A percentile compares a stretch with the other conserved stretches of the same genome.
Conservation (phyloP, 2,797 vertebrate genomes). For the Sebastes dallii region DNA sequence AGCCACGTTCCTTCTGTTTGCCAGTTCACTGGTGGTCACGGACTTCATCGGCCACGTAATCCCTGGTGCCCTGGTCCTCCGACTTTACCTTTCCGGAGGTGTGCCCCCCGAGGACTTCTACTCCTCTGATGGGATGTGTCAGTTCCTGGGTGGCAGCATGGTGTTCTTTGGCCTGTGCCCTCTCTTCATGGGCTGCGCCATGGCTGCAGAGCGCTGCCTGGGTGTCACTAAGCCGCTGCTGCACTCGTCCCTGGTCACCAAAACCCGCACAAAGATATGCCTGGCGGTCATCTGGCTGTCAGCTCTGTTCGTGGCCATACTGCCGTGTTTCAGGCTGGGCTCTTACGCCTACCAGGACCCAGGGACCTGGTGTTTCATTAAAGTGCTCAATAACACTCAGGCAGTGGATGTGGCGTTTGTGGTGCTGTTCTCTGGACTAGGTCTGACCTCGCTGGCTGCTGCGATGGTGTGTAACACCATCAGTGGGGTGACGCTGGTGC, state of each 20-base stretch:
- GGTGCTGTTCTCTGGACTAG: slow-evolving; percentile 86
- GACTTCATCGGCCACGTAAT: slow-evolving; percentile 90
- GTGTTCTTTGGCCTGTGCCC: slow-evolving; percentile 93
- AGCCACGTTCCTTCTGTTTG: slow-evolving; percentile 88
- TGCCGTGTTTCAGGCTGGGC: slow-evolving; percentile 85
- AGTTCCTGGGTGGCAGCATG: slow-evolving; percentile 91
- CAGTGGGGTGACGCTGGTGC: slow-evolving; percentile 86
- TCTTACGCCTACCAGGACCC: slow-evolving; percentile 87
- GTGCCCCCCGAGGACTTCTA: slow-evolving; percentile 41
- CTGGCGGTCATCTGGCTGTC: slow-evolving; percentile 80
- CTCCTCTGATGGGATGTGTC: slow-evolving; percentile 81
- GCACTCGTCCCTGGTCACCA: slow-evolving; percentile 85
- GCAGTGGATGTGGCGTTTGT: slow-evolving; percentile 83
- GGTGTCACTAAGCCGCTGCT: slow-evolving; percentile 88
- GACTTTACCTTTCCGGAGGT: slow-evolving; percentile 80
- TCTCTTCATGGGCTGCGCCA: slow-evolving; percentile 89
- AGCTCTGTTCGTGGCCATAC: slow-evolving; percentile 85
- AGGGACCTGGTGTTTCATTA: slow-evolving; percentile 91
- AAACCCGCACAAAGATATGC: slow-evolving; percentile 82
- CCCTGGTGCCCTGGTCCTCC: slow-evolving; percentile 86
- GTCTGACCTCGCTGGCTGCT: slow-evolving; percentile 83
- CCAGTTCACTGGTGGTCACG: slow-evolving; percentile 86
- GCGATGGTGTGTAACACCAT: slow-evolving; percentile 89
- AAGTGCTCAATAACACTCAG: slow-evolving; percentile 74
- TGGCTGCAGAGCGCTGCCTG: slow-evolving; percentile 91